Base-by-base conservation (phyloP, 2,888 invertebrate species). In the Oxystoma pomonae region DNA sequence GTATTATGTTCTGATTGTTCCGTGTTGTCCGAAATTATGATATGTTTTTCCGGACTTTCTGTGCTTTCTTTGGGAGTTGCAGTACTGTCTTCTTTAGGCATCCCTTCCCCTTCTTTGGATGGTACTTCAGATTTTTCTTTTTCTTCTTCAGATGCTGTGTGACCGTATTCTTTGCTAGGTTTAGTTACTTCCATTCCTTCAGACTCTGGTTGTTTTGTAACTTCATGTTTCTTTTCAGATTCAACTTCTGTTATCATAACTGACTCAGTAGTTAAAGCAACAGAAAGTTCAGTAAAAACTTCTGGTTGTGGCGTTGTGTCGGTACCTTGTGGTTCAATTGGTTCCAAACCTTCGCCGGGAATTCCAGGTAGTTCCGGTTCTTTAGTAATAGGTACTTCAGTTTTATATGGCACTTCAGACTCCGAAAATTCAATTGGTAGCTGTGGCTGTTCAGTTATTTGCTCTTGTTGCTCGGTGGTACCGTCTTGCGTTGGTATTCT, bases 401-500 rank as follows among this genome's bases (percentile, higher is more conserved):
- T 57, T 57, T 57, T 21, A 35, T 59, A 66, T 35, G 59, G 55
- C 61, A 62, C 57, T 62, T 66, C 52, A n/a, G n/a, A n/a, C n/a
- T n/a, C n/a, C n/a, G n/a, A n/a, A n/a, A n/a, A n/a, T n/a, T n/a
- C n/a, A n/a, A n/a, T n/a, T n/a, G n/a, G n/a, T n/a, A n/a, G n/a
- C 20, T 60, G 56, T 18, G 56, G 60, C n/a, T 5, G 2, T 53
- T 53, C 19, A 53, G 53, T 53, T 53, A 16, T 9, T 53, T 9
- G 3, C n/a, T 53, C 5, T 53, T 7, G 5, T 35, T 35, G 35
- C 12, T 3, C 35, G 5, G 35, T 35, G 3, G 35, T 35, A 35
- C 35, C 35, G 35, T 35, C 35, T 12, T 35, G 35, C 3, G 35
- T 12, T 7, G 35, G 35, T 7, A 35, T 35, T 12, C 35, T 35